Evolutionary conservation across 2,888 invertebrate species (phyloP), one percentile per base, ranked within the genome.

Genomic region (Rutpela maculata): DNA sequence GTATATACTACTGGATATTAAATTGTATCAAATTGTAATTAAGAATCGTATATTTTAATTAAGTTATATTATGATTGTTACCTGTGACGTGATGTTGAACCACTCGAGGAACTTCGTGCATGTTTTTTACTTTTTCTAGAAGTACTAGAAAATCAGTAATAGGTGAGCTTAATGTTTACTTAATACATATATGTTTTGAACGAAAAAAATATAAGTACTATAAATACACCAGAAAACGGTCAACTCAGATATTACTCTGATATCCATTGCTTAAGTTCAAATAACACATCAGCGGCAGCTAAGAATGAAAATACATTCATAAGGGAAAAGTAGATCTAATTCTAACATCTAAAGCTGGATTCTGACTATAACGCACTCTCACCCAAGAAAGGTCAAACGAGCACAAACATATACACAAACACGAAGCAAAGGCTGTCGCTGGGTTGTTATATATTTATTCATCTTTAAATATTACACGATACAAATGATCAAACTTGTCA

Each of bases 91-190:
- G 89, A 87, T 66, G 89, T 87, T 77, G 89, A 89, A 85, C 89
- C 87, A 86, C 87, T 89, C 78, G 89, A 88, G 55, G 89, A 89
- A 85, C 89, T 89, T 85, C 89, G 88, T 82, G 88, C 86, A 86
- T 88, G 88, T 87, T 89, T 90, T 88, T 90, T 90, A 87, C 86
- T 88, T 88, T 89, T 89, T 87, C 88, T 89, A 86, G 89, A 87
- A 86, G 89, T 88, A 87, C 89, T 89, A 88, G 86, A 89, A 89
- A 87, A 87, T 85, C 84, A 86, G 85, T 83, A 85, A 82, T 75
- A 79, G 65, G 79, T 81, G 76, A 79, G 76, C 79, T 76, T 57
- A 67, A 65, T 43, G 35, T 19, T 66, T 67, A 11, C 19, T 17
- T 19, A 26, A 74, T 10, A 22, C 50, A 57, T n/a, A 19, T 50